phyloP scores from a whole-genome alignment of 2,113 vertebrate genomes.

The Mellivora capensis region DNA sequence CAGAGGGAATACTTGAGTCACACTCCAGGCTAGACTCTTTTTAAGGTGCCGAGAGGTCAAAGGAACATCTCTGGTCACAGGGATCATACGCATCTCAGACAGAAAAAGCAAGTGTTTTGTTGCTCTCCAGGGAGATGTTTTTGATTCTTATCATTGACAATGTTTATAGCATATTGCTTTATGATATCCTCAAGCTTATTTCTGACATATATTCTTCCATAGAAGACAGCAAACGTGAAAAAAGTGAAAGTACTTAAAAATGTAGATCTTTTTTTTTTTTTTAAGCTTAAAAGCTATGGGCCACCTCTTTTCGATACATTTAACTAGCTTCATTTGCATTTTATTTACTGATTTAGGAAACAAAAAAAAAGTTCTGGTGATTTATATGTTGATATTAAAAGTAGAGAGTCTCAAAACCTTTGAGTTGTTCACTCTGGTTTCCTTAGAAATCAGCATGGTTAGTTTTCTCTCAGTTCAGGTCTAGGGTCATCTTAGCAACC shows the following conservation, averaged over 20 bases:
- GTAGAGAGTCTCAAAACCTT: neutral
- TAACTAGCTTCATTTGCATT: neutral
- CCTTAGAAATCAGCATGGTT: neutral
- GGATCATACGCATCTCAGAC: neutral
- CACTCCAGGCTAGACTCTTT: neutral
- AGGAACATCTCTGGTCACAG: neutral
- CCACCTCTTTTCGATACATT: neutral
- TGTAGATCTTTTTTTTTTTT: neutral
- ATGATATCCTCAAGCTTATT: neutral
- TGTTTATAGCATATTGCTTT: neutral
- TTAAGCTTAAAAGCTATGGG: neutral
- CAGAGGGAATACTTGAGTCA: neutral
- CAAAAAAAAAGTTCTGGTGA: neutral
- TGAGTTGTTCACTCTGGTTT: neutral
- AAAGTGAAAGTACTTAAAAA: slow-evolving; percentile 19
- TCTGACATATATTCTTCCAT: neutral
- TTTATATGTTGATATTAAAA: neutral
- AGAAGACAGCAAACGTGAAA: neutral
- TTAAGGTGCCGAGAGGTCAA: neutral
- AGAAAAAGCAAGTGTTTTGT: neutral
- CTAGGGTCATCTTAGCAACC: neutral
- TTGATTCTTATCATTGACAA: neutral
- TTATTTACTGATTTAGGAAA: neutral
- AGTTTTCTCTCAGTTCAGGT: neutral
- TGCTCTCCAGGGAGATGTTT: neutral